phyloP scores from a whole-genome alignment of 1,140 invertebrate genomes.

The Anthonomus grandis region DNA sequence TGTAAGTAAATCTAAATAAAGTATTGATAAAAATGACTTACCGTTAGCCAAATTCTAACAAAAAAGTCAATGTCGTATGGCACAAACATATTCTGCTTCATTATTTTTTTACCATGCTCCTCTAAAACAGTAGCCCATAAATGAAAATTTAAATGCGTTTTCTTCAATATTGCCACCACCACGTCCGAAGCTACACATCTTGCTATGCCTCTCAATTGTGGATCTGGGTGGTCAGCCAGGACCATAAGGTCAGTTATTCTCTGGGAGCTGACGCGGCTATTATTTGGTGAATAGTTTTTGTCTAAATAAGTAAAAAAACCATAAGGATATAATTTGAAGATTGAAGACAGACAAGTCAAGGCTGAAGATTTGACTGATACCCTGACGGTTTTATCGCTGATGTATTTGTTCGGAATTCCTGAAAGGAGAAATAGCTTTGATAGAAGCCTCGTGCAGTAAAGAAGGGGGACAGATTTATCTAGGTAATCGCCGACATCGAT shows the following conservation, averaged over 20 bases:
- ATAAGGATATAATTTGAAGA: constrained; percentile 67
- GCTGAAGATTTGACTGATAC: constrained; percentile 84
- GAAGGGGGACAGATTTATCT: constrained; percentile 65
- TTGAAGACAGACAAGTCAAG: constrained; percentile 67
- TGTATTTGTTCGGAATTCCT: constrained; percentile 58
- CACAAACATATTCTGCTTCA: neutral
- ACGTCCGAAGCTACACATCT: constrained; percentile 66
- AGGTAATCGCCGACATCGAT: constrained; percentile 63
- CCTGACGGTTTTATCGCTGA: constrained; percentile 66
- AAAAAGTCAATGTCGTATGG: constrained; percentile 13
- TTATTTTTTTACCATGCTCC: constrained; percentile 35
- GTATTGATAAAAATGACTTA: too few relatives aligned
- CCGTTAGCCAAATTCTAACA: constrained; percentile 27
- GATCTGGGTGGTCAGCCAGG: constrained; percentile 72
- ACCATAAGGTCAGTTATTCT: constrained; percentile 67
- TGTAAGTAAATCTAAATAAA: constrained; percentile 1
- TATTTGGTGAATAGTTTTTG: constrained; percentile 44
- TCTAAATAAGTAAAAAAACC: constrained; percentile 63
- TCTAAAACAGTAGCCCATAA: constrained; percentile 50
- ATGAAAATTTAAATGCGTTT: constrained; percentile 57
- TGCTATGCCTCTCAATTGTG: constrained; percentile 74
- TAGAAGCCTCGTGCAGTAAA: constrained; percentile 73
- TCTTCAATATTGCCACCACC: constrained; percentile 59
- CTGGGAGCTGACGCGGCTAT: constrained; percentile 49
- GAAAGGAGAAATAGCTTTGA: constrained; percentile 72